Evolutionary conservation across 2,888 invertebrate genomes (phyloP).

Genomic region (Lypha dubia): DNA sequence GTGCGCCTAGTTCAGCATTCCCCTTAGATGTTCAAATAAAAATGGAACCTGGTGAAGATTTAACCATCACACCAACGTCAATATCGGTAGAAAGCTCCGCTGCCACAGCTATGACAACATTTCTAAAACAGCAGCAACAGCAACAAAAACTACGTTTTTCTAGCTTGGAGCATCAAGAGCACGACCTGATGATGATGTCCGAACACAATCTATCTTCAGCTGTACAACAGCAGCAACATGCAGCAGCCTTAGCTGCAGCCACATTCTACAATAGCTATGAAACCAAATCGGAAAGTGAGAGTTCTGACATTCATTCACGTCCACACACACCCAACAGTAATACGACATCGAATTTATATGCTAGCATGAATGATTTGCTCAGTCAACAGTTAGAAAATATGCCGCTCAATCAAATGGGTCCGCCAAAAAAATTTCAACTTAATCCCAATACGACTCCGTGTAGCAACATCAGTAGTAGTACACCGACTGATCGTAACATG

Average conservation of each 20-base stretch:
- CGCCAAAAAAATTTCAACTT: conserved; percentile 83
- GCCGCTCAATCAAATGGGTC: conserved; percentile 82
- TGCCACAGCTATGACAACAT: conserved; percentile 65
- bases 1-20: conserved; percentile 61
- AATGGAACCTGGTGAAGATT: conserved; percentile 76
- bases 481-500: conserved; percentile 40
- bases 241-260: conserved; percentile 78
- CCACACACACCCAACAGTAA: conserved; percentile 82
- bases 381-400: conserved; percentile 82
- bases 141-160: conserved; percentile 60
- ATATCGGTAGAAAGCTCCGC: conserved; percentile 25
- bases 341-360: conserved; percentile 76
- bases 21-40: conserved; percentile 78
- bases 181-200: conserved; percentile 38
- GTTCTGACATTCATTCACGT: conserved; percentile 83
- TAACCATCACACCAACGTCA: conserved; percentile 12
- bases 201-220: conserved; percentile 77
- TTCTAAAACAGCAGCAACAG: conserved; percentile 70
- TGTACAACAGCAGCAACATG: conserved; percentile 84
- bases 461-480: conserved; percentile 22
- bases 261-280: conserved; percentile 84
- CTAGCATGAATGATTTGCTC: conserved; percentile 81
- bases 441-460: conserved; percentile 66
- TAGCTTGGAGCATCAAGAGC: conserved; percentile 43
- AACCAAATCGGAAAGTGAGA: conserved; percentile 83